phyloP scores from a whole-genome alignment of 2,113 vertebrate genomes.

The Psilopsiagon aurifrons region DNA sequence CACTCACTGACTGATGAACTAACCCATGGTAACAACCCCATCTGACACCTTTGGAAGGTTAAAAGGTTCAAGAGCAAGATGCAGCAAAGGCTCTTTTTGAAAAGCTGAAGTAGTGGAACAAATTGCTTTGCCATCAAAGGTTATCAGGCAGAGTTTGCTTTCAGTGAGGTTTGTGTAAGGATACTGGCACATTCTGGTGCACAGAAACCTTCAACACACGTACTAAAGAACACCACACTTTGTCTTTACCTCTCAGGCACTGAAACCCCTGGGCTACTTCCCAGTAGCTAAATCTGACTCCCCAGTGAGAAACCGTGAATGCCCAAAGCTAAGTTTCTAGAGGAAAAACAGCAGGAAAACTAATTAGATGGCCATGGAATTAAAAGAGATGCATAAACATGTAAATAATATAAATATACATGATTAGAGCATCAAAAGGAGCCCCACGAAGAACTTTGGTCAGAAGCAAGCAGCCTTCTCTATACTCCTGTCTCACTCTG shows the following conservation, averaged over 20 bases:
- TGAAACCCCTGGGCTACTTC: not conserved
- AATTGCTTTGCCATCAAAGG: not conserved
- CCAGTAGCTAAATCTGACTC: not conserved
- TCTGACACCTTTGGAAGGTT: not conserved
- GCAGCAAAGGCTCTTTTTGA: not conserved
- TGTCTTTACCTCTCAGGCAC: not conserved
- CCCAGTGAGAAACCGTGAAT: not conserved
- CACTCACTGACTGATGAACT: not conserved
- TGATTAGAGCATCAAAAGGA: not conserved
- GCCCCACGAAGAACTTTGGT: not conserved
- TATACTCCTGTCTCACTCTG: not conserved
- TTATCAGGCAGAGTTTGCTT: not conserved
- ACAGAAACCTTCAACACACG: not conserved
- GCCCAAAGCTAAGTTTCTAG: not conserved
- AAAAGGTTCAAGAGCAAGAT: not conserved
- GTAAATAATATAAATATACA: not conserved
- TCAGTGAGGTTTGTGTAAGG: no score
- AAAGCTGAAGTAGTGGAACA: not conserved
- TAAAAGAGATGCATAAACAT: not conserved
- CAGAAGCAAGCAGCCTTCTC: not conserved
- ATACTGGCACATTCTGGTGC: not conserved
- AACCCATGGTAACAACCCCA: not conserved
- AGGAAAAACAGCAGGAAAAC: not conserved
- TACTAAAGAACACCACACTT: not conserved
- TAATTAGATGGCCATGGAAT: not conserved